These are phyloP conservation scores for Solea senegalensis DNA, from an alignment of 2,113 vertebrate genomes.

Conservation along the genomic window DNA sequence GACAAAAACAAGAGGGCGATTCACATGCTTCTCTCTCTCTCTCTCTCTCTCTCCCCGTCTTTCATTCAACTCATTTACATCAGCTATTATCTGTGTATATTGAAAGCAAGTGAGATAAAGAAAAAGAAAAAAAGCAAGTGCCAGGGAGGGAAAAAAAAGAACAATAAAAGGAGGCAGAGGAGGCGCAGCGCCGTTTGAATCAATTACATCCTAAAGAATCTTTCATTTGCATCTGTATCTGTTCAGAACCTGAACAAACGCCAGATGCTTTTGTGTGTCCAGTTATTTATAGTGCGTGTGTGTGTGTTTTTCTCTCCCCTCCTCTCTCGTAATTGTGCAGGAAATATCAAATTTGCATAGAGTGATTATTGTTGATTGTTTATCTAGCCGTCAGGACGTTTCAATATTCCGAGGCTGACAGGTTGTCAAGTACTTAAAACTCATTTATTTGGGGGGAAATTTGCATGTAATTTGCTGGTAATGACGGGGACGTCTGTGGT, in stretches of 20 bases:
- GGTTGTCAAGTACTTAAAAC: slow-evolving; percentile 99
- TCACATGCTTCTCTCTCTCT: slow-evolving; percentile 46
- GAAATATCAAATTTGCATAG: slow-evolving; percentile 99
- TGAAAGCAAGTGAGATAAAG: slow-evolving; percentile 77
- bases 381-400: slow-evolving; percentile 97
- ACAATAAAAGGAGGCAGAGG: slow-evolving; percentile 77
- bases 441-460: slow-evolving; percentile 98
- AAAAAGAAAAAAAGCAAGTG: slow-evolving; percentile 64
- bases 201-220: slow-evolving; percentile 85
- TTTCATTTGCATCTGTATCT: slow-evolving; percentile 86
- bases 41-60: slow-evolving; percentile 28
- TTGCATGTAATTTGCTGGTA: slow-evolving; percentile 99
- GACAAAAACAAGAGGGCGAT: slow-evolving; percentile 73
- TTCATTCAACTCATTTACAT: slow-evolving; percentile 77
- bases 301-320: slow-evolving; percentile 33
- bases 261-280: slow-evolving; percentile 98
- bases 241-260: slow-evolving; percentile 89
- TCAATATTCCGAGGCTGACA: slow-evolving; percentile 97
- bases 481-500: slow-evolving; percentile 95
- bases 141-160: slow-evolving; percentile 51
- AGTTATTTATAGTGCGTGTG: slow-evolving; percentile 90
- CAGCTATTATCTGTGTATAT: slow-evolving; percentile 78
- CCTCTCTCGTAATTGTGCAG: slow-evolving; percentile 90
- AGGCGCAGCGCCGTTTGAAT: slow-evolving; percentile 79
- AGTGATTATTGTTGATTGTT: slow-evolving; percentile 99